Conservation (phyloP, 2,888 invertebrate genomes). For the Drosophila setosimentum region DNA sequence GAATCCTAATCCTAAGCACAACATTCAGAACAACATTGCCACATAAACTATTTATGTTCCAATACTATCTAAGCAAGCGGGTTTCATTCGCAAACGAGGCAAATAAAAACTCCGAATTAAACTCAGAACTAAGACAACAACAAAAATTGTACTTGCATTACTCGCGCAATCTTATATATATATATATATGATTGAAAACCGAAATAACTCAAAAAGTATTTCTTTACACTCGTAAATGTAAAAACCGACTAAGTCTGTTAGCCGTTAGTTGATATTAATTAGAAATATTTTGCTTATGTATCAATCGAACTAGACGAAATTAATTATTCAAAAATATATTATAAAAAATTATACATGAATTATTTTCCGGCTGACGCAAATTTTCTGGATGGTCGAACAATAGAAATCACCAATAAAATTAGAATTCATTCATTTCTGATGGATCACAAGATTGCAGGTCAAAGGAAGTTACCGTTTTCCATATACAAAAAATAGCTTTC, state of each 20-base stretch:
- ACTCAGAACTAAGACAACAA: constrained; percentile 18
- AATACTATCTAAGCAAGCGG: constrained; percentile 52
- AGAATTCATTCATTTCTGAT: not conserved
- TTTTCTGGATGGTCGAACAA: not conserved
- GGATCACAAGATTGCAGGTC: not conserved
- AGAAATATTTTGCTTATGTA: constrained; percentile 63
- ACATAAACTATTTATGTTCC: constrained; percentile 18
- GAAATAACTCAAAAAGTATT: constrained; percentile 16
- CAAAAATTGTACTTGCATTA: constrained; percentile 15
- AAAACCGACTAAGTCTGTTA: constrained; percentile 75
- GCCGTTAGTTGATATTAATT: constrained; percentile 66
- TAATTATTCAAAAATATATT: constrained; percentile 33
- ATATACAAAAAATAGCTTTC: no score
- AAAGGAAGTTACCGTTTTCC: not conserved
- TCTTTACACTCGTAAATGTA: constrained; percentile 25
- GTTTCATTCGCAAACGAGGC: constrained; percentile 63
- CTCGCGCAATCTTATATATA: constrained; percentile 19
- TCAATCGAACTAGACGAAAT: constrained; percentile 51
- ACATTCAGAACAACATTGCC: constrained; percentile 15
- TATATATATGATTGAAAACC: constrained; percentile 7
- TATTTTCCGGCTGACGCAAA: not conserved
- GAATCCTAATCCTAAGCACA: constrained; percentile 26
- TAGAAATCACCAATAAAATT: constrained; percentile 1
- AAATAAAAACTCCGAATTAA: constrained; percentile 29
- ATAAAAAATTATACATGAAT: constrained; percentile 15